Conservation (phyloP, 2,113 vertebrate genomes). For the Scomber colias region DNA sequence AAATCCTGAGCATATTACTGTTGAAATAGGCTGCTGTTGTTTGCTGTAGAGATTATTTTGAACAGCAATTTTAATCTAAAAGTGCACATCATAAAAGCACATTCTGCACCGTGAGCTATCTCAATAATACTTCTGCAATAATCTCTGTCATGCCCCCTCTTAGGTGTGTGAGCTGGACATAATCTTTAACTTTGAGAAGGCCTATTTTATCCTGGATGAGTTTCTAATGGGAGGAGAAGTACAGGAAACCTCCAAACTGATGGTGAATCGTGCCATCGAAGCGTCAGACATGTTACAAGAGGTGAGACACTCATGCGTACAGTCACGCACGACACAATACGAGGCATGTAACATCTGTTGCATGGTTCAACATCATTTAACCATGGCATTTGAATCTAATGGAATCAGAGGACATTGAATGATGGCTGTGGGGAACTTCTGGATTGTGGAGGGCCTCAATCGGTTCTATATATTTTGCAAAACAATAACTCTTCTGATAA, state of each 20-base stretch:
- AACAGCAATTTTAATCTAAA: background rate
- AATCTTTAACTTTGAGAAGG: constrained; percentile 99
- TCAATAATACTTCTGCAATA: background rate
- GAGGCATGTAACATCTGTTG: constrained; percentile 43
- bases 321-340: background rate
- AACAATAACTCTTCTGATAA: constrained; percentile 1
- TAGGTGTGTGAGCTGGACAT: constrained; percentile 99
- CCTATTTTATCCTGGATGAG: constrained; percentile 98
- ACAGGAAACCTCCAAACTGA: constrained; percentile 97
- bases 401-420: background rate
- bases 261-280: constrained; percentile 91
- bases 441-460: background rate
- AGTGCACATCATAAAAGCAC: background rate
- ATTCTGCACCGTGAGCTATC: background rate
- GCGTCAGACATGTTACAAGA: constrained; percentile 98
- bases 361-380: constrained; percentile 15
- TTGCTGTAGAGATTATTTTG: background rate
- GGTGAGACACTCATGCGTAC: constrained; percentile 82
- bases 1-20: background rate
- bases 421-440: constrained; percentile 3
- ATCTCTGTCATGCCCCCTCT: background rate
- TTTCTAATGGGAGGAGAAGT: constrained; percentile 97
- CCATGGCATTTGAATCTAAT: no score
- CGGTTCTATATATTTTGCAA: constrained; percentile 17
- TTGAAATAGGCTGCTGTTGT: background rate